Conservation (phyloP, 1,140 invertebrate species). For the Trachelipus rathkii region DNA sequence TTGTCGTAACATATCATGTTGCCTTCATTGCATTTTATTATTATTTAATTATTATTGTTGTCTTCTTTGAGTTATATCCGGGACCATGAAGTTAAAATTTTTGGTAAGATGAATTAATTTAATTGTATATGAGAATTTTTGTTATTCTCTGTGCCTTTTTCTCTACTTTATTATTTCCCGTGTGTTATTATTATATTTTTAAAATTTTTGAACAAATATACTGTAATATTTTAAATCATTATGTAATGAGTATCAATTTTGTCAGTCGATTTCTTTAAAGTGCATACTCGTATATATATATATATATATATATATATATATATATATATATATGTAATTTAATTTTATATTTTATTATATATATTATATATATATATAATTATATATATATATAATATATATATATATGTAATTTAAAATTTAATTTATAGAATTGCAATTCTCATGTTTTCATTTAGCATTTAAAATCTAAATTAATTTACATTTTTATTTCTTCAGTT, state of each 20-base stretch:
- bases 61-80: background rate
- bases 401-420: constrained; percentile 22
- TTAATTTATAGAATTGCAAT: no score
- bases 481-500: no score
- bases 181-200: background rate
- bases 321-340: background rate
- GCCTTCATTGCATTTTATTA: background rate
- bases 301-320: constrained; percentile 6
- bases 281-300: background rate
- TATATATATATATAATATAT: background rate
- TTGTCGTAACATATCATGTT: background rate
- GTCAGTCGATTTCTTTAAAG: no score
- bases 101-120: background rate
- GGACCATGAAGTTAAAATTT: background rate
- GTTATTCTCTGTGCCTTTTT: background rate
- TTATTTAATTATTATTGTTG: background rate
- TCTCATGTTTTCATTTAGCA: no score
- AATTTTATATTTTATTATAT: no score
- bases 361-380: background rate
- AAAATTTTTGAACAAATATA: no score
- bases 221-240: no score
- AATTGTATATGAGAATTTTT: background rate
- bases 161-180: background rate
- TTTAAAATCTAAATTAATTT: no score
- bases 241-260: no score